These are phyloP conservation scores for Molorchus minor DNA, from an alignment of 2,888 invertebrate genomes.

Conservation along the genomic window DNA sequence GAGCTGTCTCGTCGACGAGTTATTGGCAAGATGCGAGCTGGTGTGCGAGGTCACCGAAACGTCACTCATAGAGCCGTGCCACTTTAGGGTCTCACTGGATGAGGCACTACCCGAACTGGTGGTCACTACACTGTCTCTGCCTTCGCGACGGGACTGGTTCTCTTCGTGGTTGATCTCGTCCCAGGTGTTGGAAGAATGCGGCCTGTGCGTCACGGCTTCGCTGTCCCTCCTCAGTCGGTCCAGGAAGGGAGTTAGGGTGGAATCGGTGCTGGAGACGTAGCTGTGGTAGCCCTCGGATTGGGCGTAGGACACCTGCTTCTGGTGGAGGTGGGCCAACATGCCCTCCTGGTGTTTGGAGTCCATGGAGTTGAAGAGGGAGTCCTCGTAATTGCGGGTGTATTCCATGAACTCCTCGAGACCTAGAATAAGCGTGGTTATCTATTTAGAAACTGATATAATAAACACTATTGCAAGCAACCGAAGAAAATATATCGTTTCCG, in stretches of 20 bases:
- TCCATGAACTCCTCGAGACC: conserved; percentile 72
- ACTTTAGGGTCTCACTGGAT: conserved; percentile 81
- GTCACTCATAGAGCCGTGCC: conserved; percentile 81
- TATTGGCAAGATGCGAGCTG: conserved; percentile 65
- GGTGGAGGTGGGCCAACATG: conserved; percentile 67
- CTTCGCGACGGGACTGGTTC: conserved; percentile 55
- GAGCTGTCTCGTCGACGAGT: conserved; percentile 65
- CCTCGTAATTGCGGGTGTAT: conserved; percentile 72
- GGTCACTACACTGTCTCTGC: conserved; percentile 72
- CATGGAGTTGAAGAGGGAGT: conserved; percentile 58
- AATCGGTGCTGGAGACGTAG: conserved; percentile 81
- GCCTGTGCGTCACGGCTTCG: conserved; percentile 65
- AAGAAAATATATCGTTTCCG: too few relatives aligned
- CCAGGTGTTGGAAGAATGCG: conserved; percentile 59
- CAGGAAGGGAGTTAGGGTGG: conserved; percentile 78
- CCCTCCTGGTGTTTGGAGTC: conserved; percentile 60
- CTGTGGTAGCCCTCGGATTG: conserved; percentile 84
- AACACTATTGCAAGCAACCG: neutral
- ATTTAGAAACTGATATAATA: conserved; percentile 29
- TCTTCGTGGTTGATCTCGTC: conserved; percentile 55
- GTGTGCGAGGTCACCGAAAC: conserved; percentile 71
- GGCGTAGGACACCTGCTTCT: conserved; percentile 79
- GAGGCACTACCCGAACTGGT: conserved; percentile 71
- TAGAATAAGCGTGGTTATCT: conserved; percentile 54
- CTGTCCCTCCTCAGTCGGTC: conserved; percentile 75